Evolutionary conservation across 2,113 vertebrate genomes (phyloP), one percentile per base, ranked within the genome.

Genomic region (Rhea americana): DNA sequence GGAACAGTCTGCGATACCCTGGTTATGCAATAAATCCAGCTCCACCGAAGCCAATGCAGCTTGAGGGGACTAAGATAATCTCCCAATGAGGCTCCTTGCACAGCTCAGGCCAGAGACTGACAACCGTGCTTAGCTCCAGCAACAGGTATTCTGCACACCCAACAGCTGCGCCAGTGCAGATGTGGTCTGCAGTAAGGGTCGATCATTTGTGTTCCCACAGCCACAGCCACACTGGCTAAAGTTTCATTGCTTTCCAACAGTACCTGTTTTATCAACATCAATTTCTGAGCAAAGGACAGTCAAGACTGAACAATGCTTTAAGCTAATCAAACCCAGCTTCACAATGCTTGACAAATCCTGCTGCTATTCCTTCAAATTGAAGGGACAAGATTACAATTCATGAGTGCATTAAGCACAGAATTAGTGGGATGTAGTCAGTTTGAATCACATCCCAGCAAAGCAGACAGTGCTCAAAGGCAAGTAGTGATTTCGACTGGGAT

Each of bases 301-400:
- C 20, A 30, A 76, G 48, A 87, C 3, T 6, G 10, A 85, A 15
- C 59, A 22, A 13, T 8, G 24, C 37, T 59, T 74, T 61, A 28
- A 90, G 81, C 50, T 58, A 73, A 81, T 28, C 20, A 28, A 91
- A 87, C 30, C 18, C 79, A 55, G 74, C 5, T 37, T 19, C 30
- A 58, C 43, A 39, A 4, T 1, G 0, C 35, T 56, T 66, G 50
- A 59, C 75, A 91, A 79, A 85, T 45, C 59, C 82, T 21, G 20
- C 67, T 66, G 82, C 66, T 62, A 21, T 1, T 45, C 72, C 76
- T 62, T 50, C 4, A 1, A 76, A 73, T 1, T 5, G 22, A 28
- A 93, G 59, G 71, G 92, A 89, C 75, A 85, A 22, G 41, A 63
- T 66, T 50, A 89, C 28, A 63, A 82, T 70, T 76, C 76, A 45